A percentile compares a stretch with the other conserved stretches of the same genome.
These are phyloP conservation scores for Drosophila nigricruria DNA, from an alignment of 2,888 invertebrate genomes.

Conservation along the genomic window DNA sequence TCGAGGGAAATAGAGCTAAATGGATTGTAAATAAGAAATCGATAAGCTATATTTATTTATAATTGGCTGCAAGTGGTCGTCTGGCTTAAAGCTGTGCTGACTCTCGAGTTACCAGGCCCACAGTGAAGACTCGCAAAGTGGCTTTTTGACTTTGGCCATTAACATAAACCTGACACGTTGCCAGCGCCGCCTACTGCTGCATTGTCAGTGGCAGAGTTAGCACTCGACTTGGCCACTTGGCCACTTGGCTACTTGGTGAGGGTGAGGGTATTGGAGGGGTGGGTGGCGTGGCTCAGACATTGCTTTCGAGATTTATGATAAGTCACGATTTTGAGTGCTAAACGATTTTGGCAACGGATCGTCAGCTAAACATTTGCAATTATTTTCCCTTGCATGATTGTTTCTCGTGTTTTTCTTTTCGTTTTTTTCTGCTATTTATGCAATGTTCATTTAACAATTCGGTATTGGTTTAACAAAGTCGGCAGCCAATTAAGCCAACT, in stretches of 20 bases:
- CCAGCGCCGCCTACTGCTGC: conserved; percentile 44
- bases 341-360: conserved; percentile 50
- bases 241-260: conserved; percentile 33
- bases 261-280: conserved; percentile 24
- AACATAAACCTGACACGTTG: conserved; percentile 75
- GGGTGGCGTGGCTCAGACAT: conserved; percentile 23
- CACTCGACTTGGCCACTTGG: conserved; percentile 45
- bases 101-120: neutral
- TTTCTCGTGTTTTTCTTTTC: neutral
- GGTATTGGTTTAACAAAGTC: conserved; percentile 42
- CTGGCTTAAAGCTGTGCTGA: conserved; percentile 6
- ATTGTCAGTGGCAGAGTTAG: conserved; percentile 47
- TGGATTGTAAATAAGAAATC: conserved; percentile 18
- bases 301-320: conserved; percentile 73
- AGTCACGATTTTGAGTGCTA: conserved; percentile 67
- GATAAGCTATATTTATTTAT: conserved; percentile 28
- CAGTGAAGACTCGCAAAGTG: conserved; percentile 42
- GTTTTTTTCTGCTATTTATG: conserved; percentile 8
- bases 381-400: conserved; percentile 11
- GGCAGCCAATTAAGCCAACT: conserved; percentile 66
- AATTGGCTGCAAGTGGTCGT: conserved; percentile 32
- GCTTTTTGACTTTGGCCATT: conserved; percentile 68
- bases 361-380: conserved; percentile 38
- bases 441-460: conserved; percentile 29
- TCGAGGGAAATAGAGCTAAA: neutral